Evolutionary conservation across 1,140 invertebrate genomes (phyloP).

Genomic region (Paramacrobiotus metropolitanus): DNA sequence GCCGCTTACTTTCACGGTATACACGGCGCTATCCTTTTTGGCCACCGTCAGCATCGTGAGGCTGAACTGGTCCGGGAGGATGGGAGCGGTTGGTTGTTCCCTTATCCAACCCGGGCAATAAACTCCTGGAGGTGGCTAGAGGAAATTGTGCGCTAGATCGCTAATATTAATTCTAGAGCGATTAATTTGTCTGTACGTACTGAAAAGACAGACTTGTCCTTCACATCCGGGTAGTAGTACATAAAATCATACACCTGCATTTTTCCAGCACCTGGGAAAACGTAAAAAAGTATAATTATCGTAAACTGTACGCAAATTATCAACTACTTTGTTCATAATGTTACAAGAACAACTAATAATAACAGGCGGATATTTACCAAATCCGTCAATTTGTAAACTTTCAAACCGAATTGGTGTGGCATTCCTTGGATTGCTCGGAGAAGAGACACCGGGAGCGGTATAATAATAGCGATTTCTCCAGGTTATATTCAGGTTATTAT

Average conservation of each 20-base stretch:
- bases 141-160: neutral
- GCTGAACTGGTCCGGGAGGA: neutral
- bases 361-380: neutral
- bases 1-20: neutral
- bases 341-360: neutral
- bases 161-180: neutral
- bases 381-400: neutral
- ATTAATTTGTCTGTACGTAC: neutral
- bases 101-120: neutral
- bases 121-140: neutral
- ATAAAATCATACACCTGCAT: neutral
- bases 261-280: neutral
- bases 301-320: too few relatives aligned
- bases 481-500: neutral
- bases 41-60: neutral
- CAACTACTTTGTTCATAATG: neutral
- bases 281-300: too few relatives aligned
- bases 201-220: neutral
- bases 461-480: neutral
- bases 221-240: neutral
- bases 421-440: neutral
- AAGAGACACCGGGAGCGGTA: neutral
- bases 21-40: neutral
- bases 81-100: neutral
- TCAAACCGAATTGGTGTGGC: neutral